A percentile compares a stretch with the other conserved stretches of the same genome.
Evolutionary conservation across 2,797 vertebrate species (phyloP).

Genomic region (Lemur catta): DNA sequence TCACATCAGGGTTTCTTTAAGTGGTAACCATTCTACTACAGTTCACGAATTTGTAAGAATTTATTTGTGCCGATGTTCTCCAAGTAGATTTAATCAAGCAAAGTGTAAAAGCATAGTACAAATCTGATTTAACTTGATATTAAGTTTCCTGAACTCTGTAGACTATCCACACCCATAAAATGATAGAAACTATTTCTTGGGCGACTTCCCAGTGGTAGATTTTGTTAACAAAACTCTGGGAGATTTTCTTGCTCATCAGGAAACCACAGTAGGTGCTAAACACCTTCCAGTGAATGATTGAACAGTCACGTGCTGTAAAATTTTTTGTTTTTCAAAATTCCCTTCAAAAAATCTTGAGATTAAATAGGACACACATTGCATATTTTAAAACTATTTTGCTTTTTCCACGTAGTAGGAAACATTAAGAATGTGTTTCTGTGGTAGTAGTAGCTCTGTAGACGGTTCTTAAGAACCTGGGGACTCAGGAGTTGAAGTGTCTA

Average conservation of each 20-base stretch:
- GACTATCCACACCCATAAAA: rapidly evolving
- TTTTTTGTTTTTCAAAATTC: not conserved
- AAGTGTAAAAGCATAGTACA: not conserved
- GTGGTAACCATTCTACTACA: not conserved
- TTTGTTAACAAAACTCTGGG: not conserved
- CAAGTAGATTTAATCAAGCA: not conserved
- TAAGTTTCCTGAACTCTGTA: not conserved
- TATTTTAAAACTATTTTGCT: not conserved
- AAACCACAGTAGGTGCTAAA: not conserved
- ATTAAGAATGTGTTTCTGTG: not conserved
- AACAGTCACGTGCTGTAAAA: not conserved
- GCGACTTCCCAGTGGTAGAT: not conserved
- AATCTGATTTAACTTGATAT: not conserved
- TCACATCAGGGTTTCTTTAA: not conserved
- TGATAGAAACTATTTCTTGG: not conserved
- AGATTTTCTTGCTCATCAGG: not conserved
- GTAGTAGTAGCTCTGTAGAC: not conserved
- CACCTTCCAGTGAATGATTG: not conserved
- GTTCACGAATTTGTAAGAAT: not conserved
- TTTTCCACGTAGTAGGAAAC: not conserved
- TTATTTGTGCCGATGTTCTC: not conserved
- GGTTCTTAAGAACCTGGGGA: not conserved
- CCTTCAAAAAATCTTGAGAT: not conserved
- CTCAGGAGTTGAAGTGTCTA: too few relatives aligned
- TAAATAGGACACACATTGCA: not conserved